These are phyloP conservation scores for Muscicapa comitata DNA, from an alignment of 2,797 vertebrate species.

Conservation along the genomic window DNA sequence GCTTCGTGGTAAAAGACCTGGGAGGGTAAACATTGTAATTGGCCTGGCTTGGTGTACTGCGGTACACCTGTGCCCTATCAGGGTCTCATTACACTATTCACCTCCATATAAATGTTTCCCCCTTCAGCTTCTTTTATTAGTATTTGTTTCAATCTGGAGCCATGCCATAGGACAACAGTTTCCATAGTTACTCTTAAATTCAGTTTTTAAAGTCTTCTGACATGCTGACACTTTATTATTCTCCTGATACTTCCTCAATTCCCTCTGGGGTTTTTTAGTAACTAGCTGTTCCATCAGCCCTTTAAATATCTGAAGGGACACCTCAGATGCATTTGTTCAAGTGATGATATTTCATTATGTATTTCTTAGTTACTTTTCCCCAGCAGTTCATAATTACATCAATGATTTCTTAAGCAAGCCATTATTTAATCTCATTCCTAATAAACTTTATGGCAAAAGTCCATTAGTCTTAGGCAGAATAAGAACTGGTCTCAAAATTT, in stretches of 20 bases:
- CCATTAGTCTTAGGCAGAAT: not conserved
- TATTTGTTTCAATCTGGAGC: slow-evolving; percentile 7
- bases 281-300: not conserved
- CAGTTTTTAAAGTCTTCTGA: not conserved
- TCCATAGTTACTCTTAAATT: slow-evolving; percentile 40
- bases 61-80: not conserved
- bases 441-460: slow-evolving; percentile 20
- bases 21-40: not conserved
- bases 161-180: not conserved
- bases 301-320: slow-evolving; percentile 17
- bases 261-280: not conserved
- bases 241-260: slow-evolving; percentile 16
- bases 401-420: slow-evolving; percentile 8
- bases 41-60: not conserved
- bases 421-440: slow-evolving; percentile 29
- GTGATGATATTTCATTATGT: not conserved
- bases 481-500: not conserved
- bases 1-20: not conserved
- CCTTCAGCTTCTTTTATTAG: not conserved
- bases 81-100: not conserved
- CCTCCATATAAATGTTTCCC: not conserved
- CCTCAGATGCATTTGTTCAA: not conserved
- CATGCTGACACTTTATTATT: not conserved
- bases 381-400: slow-evolving; percentile 22
- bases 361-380: slow-evolving; percentile 21